A percentile compares a stretch with the other conserved stretches of the same genome.
Conservation (phyloP, 2,113 vertebrate species). For the Meleagris gallopavo region DNA sequence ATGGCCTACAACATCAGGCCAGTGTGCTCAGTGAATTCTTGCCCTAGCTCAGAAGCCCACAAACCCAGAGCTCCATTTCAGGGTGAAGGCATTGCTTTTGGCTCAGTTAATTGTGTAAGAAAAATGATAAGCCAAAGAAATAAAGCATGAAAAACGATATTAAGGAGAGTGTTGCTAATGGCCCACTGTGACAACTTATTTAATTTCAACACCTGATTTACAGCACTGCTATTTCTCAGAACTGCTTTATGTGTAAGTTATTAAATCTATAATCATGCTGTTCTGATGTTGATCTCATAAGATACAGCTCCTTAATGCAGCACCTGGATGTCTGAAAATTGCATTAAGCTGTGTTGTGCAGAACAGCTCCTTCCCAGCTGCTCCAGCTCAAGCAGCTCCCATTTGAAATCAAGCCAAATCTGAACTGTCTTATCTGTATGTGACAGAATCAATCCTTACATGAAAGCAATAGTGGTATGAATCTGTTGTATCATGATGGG, state of each 20-base stretch:
- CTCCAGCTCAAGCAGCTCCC: not conserved
- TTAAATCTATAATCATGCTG: not conserved
- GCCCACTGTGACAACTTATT: not conserved
- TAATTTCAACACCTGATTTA: not conserved
- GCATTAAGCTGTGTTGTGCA: not conserved
- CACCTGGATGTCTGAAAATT: not conserved
- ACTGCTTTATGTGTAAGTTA: not conserved
- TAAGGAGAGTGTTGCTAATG: not conserved
- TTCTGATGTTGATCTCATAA: not conserved
- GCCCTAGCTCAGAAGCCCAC: not conserved
- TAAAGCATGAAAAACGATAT: not conserved
- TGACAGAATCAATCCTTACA: not conserved
- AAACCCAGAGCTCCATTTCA: not conserved
- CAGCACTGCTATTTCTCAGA: not conserved
- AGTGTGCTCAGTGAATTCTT: accelerated
- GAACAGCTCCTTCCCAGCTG: not conserved
- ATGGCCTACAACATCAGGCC: not conserved
- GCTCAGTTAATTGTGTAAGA: not conserved
- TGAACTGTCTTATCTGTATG: not conserved
- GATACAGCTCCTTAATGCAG: not conserved
- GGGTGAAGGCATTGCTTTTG: not conserved
- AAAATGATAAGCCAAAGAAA: not conserved
- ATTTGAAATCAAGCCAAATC: not conserved
- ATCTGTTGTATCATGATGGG: accelerated
- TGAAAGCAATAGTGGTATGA: not conserved